Percentiles rank a stretch among this genome's conserved stretches.
phyloP scores from a whole-genome alignment of 1,140 invertebrate species.

The Ptiloglossa arizonensis region DNA sequence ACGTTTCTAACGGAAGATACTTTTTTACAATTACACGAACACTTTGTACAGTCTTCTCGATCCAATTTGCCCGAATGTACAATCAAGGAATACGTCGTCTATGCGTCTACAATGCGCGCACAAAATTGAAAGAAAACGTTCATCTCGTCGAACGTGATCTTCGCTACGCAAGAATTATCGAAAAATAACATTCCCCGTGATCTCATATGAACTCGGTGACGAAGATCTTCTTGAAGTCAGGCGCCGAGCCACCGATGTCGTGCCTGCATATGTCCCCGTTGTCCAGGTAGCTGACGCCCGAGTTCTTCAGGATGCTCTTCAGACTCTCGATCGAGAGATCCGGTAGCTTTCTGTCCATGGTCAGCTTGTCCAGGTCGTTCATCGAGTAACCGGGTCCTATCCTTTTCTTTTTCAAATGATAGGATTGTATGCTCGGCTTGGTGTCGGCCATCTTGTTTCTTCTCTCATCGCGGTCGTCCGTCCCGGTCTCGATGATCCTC shows the following conservation, averaged over 20 bases:
- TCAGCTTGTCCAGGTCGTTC: constrained; percentile 80
- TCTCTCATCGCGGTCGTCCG: constrained; percentile 26
- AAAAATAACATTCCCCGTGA: not conserved
- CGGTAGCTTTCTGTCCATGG: constrained; percentile 47
- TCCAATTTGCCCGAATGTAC: not conserved
- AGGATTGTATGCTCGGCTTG: constrained; percentile 74
- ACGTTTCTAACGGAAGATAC: too few relatives aligned
- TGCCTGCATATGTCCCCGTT: constrained; percentile 76
- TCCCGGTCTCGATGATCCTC: constrained; percentile 72
- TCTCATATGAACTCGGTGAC: constrained; percentile 82
- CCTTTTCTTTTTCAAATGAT: constrained; percentile 71
- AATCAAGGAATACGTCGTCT: not conserved
- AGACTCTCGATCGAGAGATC: constrained; percentile 73
- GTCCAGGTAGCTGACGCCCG: constrained; percentile 72
- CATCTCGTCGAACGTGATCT: not conserved
- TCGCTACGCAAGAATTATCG: not conserved
- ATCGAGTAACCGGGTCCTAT: constrained; percentile 79
- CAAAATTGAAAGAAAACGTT: too few relatives aligned
- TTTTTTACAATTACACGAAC: constrained; percentile 27
- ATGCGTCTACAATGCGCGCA: too few relatives aligned
- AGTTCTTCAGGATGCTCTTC: constrained; percentile 72
- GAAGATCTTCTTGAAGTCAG: constrained; percentile 83
- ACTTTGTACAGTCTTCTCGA: constrained; percentile 21
- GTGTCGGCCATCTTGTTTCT: constrained; percentile 49
- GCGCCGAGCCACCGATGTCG: constrained; percentile 80